Percentiles rank a stretch among this genome's conserved stretches.
Conservation (phyloP, 2,797 vertebrate species). For the Malacoraja senta region DNA sequence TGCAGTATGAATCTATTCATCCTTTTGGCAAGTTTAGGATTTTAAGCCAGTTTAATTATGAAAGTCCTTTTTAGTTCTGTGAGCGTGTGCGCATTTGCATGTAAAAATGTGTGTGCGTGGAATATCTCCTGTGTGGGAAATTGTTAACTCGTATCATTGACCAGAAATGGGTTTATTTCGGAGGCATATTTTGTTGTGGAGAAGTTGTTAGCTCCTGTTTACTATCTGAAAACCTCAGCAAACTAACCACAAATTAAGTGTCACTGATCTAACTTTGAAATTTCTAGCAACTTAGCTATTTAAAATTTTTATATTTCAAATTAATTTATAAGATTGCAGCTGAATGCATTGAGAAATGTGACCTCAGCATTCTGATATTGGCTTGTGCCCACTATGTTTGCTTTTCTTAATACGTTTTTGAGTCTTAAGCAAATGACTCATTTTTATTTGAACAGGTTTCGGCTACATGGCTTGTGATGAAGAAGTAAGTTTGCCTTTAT, state of each 20-base stretch:
- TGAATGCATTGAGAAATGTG: background rate
- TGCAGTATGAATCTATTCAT: too few relatives aligned
- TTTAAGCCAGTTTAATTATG: background rate
- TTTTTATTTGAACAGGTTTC: background rate
- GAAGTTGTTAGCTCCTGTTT: background rate
- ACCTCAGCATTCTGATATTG: background rate
- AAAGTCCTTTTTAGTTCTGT: background rate
- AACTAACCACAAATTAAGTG: background rate
- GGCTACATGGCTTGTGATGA: background rate
- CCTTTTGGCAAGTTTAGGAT: background rate
- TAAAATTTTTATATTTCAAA: background rate
- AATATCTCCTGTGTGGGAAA: background rate
- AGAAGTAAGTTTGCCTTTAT: background rate
- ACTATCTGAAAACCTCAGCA: background rate
- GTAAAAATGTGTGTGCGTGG: background rate
- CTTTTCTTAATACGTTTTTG: background rate
- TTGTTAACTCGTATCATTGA: too few relatives aligned
- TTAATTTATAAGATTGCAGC: background rate
- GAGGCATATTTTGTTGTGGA: background rate
- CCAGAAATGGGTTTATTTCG: too few relatives aligned
- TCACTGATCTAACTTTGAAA: background rate
- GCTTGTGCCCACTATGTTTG: background rate
- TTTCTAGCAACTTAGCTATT: background rate
- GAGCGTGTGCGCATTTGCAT: too few relatives aligned
- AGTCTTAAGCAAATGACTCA: background rate